Evolutionary conservation across 2,888 invertebrate species (phyloP).

Genomic region (Noctua fimbriata): DNA sequence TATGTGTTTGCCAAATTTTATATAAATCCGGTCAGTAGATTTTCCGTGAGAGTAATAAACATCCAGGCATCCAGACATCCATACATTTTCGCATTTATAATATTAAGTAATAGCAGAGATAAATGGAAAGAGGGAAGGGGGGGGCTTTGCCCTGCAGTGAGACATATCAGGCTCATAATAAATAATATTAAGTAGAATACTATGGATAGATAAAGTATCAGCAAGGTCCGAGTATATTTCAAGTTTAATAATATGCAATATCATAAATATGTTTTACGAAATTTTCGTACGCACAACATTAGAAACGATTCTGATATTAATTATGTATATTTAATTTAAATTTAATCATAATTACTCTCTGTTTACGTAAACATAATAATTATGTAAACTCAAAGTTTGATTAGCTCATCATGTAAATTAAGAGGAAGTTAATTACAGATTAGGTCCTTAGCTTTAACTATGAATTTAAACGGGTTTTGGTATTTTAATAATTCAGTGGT

Average conservation of each 20-base stretch:
- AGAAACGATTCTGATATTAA: not conserved
- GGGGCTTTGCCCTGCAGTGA: too few species aligned
- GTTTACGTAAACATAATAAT: constrained; percentile 40
- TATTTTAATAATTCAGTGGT: constrained; percentile 52
- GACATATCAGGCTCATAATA: too few species aligned
- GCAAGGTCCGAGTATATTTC: not conserved
- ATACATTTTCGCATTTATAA: too few species aligned
- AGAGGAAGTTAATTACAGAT: constrained; percentile 54
- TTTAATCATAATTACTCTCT: constrained; percentile 13
- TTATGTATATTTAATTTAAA: constrained; percentile 25
- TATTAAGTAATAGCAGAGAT: too few species aligned
- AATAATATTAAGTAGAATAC: too few species aligned
- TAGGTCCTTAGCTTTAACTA: constrained; percentile 40
- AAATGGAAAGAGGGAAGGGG: too few species aligned
- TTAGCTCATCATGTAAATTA: constrained; percentile 53
- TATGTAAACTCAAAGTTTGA: constrained; percentile 39
- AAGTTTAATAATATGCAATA: not conserved
- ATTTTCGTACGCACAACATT: not conserved
- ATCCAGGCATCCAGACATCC: too few species aligned
- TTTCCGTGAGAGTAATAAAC: too few species aligned
- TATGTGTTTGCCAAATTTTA: too few species aligned
- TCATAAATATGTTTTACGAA: not conserved
- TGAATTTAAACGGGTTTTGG: constrained; percentile 45
- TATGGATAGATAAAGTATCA: not conserved
- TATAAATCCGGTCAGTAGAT: too few species aligned